These are phyloP conservation scores for Eclectus roratus DNA, from an alignment of 2,113 vertebrate genomes.

Conservation along the genomic window DNA sequence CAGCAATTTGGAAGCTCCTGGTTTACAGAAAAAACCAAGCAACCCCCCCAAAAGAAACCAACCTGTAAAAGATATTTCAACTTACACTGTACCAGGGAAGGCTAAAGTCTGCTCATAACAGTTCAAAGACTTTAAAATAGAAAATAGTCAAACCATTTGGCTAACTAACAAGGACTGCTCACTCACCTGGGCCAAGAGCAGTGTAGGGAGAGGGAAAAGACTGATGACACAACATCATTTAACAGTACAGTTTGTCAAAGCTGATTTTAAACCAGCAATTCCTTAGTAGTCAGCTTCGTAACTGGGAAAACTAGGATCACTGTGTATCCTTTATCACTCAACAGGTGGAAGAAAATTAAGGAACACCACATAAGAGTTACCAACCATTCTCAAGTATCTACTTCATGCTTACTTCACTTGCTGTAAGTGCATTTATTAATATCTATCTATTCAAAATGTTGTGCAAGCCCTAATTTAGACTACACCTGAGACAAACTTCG, in stretches of 20 bases:
- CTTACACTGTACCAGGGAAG: background rate
- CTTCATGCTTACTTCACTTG: background rate
- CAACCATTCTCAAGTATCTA: background rate
- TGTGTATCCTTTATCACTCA: background rate
- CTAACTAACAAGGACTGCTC: background rate
- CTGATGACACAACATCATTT: background rate
- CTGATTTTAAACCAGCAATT: background rate
- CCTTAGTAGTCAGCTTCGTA: background rate
- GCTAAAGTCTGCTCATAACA: background rate
- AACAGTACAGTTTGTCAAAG: background rate
- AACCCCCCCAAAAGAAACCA: background rate
- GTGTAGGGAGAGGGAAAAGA: background rate
- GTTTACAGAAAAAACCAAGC: background rate
- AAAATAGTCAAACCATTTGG: background rate
- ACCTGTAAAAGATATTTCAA: background rate
- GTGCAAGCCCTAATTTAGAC: background rate
- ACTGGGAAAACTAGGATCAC: background rate
- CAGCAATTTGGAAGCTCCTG: background rate
- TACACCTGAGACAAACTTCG: background rate
- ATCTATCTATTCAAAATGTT: background rate
- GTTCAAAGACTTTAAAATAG: background rate
- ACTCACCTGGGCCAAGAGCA: background rate
- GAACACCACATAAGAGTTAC: background rate
- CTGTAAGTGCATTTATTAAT: background rate
- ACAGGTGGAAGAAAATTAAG: background rate